Evolutionary conservation across 2,797 vertebrate genomes (phyloP), one percentile per base, ranked within the genome.

Genomic region (Pteropus rufus): DNA sequence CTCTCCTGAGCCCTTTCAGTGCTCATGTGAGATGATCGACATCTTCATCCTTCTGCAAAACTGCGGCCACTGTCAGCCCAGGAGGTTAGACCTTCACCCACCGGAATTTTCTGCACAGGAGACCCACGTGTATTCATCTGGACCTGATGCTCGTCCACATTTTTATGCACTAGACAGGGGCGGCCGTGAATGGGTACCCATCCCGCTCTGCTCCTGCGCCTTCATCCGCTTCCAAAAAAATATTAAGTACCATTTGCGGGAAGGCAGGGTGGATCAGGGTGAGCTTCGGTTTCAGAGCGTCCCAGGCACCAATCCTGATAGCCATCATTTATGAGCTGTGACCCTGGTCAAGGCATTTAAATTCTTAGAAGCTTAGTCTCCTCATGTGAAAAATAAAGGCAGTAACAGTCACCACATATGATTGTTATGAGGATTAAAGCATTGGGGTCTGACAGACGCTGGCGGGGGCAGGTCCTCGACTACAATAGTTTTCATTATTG

Each of bases 181-280:
- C n/a, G 6, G 26, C 87, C n/a, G n/a, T 3, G 39, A 9, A 7
- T 67, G 75, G 79, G 79, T 2, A 6, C 19, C 31, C 88, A 34
- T 9, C 54, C 39, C 1, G 2, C 39, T 91, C 76, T 24, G 7
- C 60, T n/a, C 12, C 58, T 10, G 0, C 15, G 16, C n/a, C 44
- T 77, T 81, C 29, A 5, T 58, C 60, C 62, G 26, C 73, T 86
- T 82, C 79, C 86, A 41, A 31, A 93, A 93, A 93, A 72, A 7
- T 46, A 56, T 21, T 4, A 23, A 44, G 19, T 1, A 31, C 39
- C 70, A 3, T 6, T 26, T 39, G 39, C 10, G 14, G 14, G 56
- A 10, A 34, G 36, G 23, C 18, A 58, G n/a, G 15, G 9, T 18
- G 39, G 41, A 31, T 46, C 70, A 2, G 24, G 2, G 41, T n/a